Evolutionary conservation across 2,113 vertebrate genomes (phyloP).

Genomic region (Guaruba guarouba): DNA sequence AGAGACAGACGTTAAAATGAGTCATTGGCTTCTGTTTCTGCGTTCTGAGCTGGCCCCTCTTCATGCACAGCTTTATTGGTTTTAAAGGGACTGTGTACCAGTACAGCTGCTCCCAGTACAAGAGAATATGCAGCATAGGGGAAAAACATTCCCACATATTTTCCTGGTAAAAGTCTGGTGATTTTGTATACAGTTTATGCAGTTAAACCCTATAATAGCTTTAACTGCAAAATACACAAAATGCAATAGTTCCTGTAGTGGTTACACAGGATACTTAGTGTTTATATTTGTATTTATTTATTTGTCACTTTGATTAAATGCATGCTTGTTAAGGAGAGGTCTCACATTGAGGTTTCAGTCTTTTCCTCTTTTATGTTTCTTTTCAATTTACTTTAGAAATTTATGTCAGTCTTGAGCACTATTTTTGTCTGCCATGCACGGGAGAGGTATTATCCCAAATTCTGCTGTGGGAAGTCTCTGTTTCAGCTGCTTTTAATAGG

Average conservation of each 20-base stretch:
- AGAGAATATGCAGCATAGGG: not conserved
- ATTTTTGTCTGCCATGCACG: not conserved
- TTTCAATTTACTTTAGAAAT: not conserved
- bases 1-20: conserved; percentile 2
- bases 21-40: conserved; percentile 21
- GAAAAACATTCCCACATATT: not conserved
- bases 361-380: not conserved
- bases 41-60: not conserved
- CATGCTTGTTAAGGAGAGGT: not conserved
- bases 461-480: not conserved
- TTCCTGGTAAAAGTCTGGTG: not conserved
- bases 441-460: not conserved
- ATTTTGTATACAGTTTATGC: not conserved
- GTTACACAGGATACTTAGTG: not conserved
- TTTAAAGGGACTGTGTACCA: not conserved
- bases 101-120: not conserved
- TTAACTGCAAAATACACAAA: conserved; percentile 8
- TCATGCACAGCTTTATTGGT: not conserved
- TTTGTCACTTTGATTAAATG: not conserved
- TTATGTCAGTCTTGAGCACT: not conserved
- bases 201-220: not conserved
- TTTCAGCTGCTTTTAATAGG: conserved; percentile 15
- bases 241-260: not conserved
- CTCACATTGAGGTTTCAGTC: not conserved
- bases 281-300: not conserved